Percentiles rank a stretch among this genome's conserved stretches.
Conservation (phyloP, 2,797 vertebrate species). For the Parambassis ranga region DNA sequence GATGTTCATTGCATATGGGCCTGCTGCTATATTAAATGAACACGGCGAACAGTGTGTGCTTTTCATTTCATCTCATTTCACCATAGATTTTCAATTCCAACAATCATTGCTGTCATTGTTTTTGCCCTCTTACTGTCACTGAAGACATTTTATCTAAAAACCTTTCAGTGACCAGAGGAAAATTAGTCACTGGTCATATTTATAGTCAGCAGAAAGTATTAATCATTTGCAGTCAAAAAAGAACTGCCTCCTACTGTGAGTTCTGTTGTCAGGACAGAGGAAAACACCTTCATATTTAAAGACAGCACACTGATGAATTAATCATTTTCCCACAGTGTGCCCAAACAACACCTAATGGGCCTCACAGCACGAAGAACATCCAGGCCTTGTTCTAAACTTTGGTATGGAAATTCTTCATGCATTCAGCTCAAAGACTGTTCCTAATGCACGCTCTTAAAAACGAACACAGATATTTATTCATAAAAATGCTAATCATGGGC, state of each 20-base stretch:
- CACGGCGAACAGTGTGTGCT: slow-evolving; percentile 11
- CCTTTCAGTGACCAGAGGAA: not conserved
- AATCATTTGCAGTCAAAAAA: slow-evolving; percentile 4
- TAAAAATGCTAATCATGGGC: slow-evolving; percentile 15
- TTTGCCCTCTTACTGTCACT: not conserved
- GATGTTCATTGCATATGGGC: slow-evolving; percentile 40
- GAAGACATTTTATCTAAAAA: not conserved
- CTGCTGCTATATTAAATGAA: slow-evolving; percentile 38
- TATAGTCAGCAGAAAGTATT: slow-evolving; percentile 2
- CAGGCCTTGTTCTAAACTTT: slow-evolving; percentile 8
- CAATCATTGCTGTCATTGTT: not conserved
- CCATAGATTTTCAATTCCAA: too few species aligned
- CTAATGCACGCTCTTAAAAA: not conserved
- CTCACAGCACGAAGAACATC: slow-evolving; percentile 20
- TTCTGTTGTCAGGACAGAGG: slow-evolving; percentile 20
- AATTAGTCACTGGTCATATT: not conserved
- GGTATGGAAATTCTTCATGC: not conserved
- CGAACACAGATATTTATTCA: slow-evolving; percentile 22
- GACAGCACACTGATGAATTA: slow-evolving; percentile 52
- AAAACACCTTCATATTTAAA: slow-evolving; percentile 50
- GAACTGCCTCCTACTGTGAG: not conserved
- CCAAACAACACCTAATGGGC: slow-evolving; percentile 40
- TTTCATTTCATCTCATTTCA: not conserved
- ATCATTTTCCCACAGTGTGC: slow-evolving; percentile 38
- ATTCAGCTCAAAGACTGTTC: not conserved